Evolutionary conservation across 2,888 invertebrate species (phyloP).

Genomic region (Coelopa pilipes): DNA sequence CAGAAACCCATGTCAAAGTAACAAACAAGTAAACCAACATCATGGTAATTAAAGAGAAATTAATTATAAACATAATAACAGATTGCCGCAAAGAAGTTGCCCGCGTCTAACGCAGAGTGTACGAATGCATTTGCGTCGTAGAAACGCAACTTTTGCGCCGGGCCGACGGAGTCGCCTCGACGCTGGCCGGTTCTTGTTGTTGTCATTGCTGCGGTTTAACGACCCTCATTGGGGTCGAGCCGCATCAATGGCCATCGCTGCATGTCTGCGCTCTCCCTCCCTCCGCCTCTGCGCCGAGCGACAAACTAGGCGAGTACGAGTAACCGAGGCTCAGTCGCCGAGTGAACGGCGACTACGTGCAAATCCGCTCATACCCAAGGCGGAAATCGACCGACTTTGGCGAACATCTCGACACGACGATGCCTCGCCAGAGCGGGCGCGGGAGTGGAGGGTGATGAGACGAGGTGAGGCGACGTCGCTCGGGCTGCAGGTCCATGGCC

Average conservation of each 20-base stretch:
- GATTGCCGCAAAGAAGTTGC: too few relatives aligned
- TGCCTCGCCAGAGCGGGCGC: too few relatives aligned
- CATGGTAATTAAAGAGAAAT: too few relatives aligned
- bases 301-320: too few relatives aligned
- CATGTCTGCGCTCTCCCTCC: neutral
- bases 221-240: slow-evolving; percentile 42
- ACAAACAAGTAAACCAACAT: neutral
- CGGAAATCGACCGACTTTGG: neutral
- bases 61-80: too few relatives aligned
- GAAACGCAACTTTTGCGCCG: neutral
- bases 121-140: neutral
- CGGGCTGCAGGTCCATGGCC: too few relatives aligned
- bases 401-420: too few relatives aligned
- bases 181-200: neutral
- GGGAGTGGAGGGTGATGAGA: too few relatives aligned
- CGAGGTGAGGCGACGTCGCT: too few relatives aligned
- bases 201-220: slow-evolving; percentile 33
- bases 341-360: slow-evolving; percentile 37
- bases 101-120: too few relatives aligned
- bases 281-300: too few relatives aligned
- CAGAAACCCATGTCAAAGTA: neutral
- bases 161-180: neutral
- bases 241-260: neutral
- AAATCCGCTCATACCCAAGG: slow-evolving; percentile 26
- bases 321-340: neutral